Base-by-base conservation (phyloP, 2,888 invertebrate species). In the Cordylochernes scorpioides region DNA sequence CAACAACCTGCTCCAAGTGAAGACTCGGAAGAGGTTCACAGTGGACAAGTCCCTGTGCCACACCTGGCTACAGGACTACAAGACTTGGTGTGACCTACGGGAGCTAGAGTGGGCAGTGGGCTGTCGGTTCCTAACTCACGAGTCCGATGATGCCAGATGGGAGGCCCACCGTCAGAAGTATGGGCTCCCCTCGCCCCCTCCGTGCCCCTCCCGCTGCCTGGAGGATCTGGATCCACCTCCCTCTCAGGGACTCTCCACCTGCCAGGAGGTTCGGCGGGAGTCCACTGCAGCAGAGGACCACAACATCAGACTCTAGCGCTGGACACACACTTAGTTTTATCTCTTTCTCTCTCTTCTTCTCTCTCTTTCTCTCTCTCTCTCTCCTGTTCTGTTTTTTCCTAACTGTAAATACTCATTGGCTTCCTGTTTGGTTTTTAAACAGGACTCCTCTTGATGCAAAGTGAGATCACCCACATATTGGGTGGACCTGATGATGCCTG, bases 1-100 rank as follows among this genome's bases (percentile, higher is more conserved):
- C 49, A 88, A 80, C 58, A 88, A 88, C 59, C 62, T 97, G 46
- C 65, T 97, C 36, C 91, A 94, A 71, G 94, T 62, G 30, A 62
- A 84, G 56, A 78, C 80, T 52, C 66, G 86, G 46, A 88, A 88
- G 56, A 67, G 91, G 15, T 82, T 71, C 49, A 82, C 86, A 0
- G 88, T 88, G 31, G 91, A 91, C 59, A 97, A 94, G 60, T 80
- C 88, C 33, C 62, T 88, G 39, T 65, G 69, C 45, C 94, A 97
- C 56, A 66, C 71, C 42, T 97, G 94, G 91, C 65, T 97, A 42
- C 91, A 94, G 70, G 71, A 84, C 53, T 73, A 73, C 50, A 70
- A 78, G 53, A 84, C 88, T 4, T 94, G 91, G 84, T 68, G 67
- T 44, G 97, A 97, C 59, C 62, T 97, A 46, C 65, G 88, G 30